Conservation (phyloP, 2,113 vertebrate genomes). For the Elanus axillaris region DNA sequence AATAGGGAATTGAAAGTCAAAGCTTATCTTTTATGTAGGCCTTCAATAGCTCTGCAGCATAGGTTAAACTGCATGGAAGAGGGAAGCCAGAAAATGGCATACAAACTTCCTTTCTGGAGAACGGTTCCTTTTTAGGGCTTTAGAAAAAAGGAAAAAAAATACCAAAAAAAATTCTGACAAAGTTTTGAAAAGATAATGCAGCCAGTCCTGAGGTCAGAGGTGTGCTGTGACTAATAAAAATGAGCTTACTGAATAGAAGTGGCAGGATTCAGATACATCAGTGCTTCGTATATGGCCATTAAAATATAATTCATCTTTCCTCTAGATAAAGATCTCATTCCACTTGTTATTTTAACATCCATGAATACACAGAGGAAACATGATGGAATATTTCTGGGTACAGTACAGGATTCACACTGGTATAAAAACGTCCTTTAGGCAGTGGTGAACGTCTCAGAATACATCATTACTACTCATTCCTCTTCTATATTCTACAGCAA, state of each 20-base stretch:
- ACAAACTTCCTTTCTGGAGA: background rate
- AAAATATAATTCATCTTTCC: background rate
- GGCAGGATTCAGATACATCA: background rate
- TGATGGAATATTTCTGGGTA: background rate
- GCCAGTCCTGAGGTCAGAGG: background rate
- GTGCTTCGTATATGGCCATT: background rate
- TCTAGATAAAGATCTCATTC: background rate
- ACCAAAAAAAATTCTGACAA: background rate
- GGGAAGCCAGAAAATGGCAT: background rate
- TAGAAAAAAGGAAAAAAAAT: background rate
- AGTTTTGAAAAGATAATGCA: background rate
- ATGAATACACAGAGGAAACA: background rate
- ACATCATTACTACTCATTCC: background rate
- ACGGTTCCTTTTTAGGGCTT: background rate
- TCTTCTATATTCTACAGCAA: background rate
- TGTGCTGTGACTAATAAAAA: background rate
- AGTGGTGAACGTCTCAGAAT: background rate
- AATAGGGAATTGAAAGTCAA: background rate
- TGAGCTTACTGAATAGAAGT: background rate
- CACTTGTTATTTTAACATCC: background rate
- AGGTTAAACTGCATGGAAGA: background rate
- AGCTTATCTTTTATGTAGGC: background rate
- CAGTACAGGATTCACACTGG: background rate
- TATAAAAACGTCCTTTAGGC: background rate
- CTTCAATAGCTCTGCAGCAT: background rate